phyloP scores from a whole-genome alignment of 1,140 invertebrate genomes.

The Meloidogyne exigua region DNA sequence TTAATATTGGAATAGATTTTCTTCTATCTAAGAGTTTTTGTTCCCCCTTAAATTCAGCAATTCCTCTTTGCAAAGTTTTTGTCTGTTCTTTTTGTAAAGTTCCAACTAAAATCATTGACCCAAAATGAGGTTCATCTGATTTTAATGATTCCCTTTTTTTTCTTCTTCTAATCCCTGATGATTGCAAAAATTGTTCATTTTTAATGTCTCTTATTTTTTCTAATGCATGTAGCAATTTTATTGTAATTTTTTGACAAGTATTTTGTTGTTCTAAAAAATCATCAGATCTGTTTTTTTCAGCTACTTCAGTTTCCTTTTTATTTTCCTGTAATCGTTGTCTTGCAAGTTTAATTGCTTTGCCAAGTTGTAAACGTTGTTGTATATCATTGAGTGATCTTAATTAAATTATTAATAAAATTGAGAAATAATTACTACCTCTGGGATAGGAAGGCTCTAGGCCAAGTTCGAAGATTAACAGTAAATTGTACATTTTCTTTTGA shows the following conservation, averaged over 20 bases:
- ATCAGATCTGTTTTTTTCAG: background rate
- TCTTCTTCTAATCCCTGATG: background rate
- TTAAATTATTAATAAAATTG: background rate
- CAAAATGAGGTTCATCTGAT: slow-evolving; percentile 22
- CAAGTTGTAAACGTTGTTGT: slow-evolving; percentile 22
- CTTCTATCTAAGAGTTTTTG: background rate
- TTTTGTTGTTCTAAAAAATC: background rate
- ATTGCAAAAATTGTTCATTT: slow-evolving; percentile 17
- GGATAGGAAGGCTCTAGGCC: slow-evolving; percentile 22
- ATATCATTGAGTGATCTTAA: slow-evolving; percentile 17
- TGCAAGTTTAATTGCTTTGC: slow-evolving; percentile 14
- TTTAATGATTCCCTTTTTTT: background rate
- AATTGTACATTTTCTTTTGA: background rate
- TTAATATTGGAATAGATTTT: slow-evolving; percentile 17
- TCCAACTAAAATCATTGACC: slow-evolving; percentile 20
- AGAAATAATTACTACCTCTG: slow-evolving; percentile 10
- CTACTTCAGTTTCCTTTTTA: background rate
- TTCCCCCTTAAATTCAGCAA: background rate
- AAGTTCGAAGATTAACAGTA: slow-evolving; percentile 3
- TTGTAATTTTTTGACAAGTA: background rate
- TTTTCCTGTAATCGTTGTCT: background rate
- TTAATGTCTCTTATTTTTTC: slow-evolving; percentile 14
- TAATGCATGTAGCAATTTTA: background rate
- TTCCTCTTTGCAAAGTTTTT: background rate
- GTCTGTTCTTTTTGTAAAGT: slow-evolving; percentile 15